Evolutionary conservation across 2,888 invertebrate species (phyloP).

Genomic region (Calliopum simillimum): DNA sequence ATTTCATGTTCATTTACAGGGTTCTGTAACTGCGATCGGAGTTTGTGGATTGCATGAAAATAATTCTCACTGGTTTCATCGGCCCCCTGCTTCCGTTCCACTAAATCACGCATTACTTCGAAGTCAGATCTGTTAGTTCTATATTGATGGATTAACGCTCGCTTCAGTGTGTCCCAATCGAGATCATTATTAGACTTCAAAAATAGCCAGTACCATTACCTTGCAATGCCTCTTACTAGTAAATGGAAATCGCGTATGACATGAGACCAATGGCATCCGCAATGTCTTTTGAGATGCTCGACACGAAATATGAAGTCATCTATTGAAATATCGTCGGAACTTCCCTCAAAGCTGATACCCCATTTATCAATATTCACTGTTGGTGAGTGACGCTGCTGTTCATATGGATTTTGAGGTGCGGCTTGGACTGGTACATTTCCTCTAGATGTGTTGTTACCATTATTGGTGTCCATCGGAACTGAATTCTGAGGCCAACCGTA

Average conservation of each 20-base stretch:
- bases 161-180: background rate
- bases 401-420: no score
- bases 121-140: background rate
- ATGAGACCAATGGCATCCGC: background rate
- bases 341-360: background rate
- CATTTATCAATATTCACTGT: background rate
- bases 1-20: slow-evolving; percentile 16
- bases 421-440: no score
- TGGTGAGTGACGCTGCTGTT: no score
- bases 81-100: background rate
- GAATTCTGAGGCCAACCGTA: no score
- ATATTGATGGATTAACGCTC: background rate
- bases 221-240: background rate
- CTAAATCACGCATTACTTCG: slow-evolving; percentile 9
- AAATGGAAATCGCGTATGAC: background rate
- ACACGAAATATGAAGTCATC: slow-evolving; percentile 5
- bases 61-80: background rate
- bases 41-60: slow-evolving; percentile 15
- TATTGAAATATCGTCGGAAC: background rate
- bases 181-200: background rate
- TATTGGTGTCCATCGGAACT: no score
- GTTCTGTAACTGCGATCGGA: background rate
- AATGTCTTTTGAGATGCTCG: background rate
- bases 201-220: background rate
- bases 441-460: no score